Evolutionary conservation across 2,888 invertebrate genomes (phyloP), one percentile per base, ranked within the genome.

Genomic region (Zaprionus obscuricornis): DNA sequence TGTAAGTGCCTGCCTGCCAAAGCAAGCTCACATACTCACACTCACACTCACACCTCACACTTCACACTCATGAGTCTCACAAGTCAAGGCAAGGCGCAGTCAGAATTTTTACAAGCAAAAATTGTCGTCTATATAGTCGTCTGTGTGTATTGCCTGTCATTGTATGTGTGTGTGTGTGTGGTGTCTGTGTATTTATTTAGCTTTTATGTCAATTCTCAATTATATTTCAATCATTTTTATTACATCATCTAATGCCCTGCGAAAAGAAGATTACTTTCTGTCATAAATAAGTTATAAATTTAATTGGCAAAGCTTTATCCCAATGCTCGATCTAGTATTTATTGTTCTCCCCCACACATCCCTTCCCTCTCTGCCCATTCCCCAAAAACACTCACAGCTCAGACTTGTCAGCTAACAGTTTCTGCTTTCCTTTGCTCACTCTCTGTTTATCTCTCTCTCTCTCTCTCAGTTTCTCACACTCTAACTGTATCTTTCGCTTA

Each of bases 201-300:
- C 72, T 82, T 78, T 81, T 83, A 75, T 83, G 78, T 74, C 83
- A 77, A 82, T 84, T 83, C 77, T 82, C 83, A 84, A 83, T 83
- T 83, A 83, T 83, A 84, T 83, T 84, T 83, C 83, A 83, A 83
- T 83, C 83, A 83, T 77, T 84, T 83, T 84, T 83, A 83, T 82
- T 84, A 82, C 82, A 70, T 66, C 73, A 56, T 46, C 82, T 79
- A 82, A 83, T 81, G 73, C 81, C 66, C 56, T n/a, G n/a, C n/a
- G n/a, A n/a, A 83, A 83, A 84, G 82, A 70, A 81, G 82, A 83
- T 83, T 83, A 83, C 76, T 58, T 66, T 66, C 64, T 42, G 58
- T 64, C 68, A 68, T 77, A 68, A 74, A 77, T 77, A 81, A 76
- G 75, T 69, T 76, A 74, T 72, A 68, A 77, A 84, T 74, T 78